phyloP scores from a whole-genome alignment of 2,888 invertebrate genomes.

The Sesia apiformis region DNA sequence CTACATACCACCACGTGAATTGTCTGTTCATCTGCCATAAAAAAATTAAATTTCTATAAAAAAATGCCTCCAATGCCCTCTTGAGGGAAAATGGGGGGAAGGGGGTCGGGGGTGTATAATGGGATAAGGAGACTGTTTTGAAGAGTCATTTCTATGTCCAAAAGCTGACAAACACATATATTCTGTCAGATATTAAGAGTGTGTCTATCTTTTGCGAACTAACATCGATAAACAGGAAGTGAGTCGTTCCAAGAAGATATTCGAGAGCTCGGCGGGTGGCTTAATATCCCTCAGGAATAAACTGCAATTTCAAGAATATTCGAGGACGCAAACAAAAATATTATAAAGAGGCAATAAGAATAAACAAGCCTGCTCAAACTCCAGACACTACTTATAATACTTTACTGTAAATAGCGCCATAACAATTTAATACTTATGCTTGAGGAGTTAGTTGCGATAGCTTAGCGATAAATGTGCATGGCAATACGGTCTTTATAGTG shows the following conservation, averaged over 20 bases:
- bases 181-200: too few species aligned
- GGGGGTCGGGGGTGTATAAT: too few species aligned
- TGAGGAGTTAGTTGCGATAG: conserved; percentile 16
- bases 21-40: too few species aligned
- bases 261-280: neutral
- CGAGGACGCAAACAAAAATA: conserved; percentile 49
- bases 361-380: conserved; percentile 28
- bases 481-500: conserved; percentile 14
- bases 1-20: too few species aligned
- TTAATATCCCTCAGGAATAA: conserved; percentile 50
- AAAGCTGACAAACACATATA: too few species aligned
- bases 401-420: conserved; percentile 35
- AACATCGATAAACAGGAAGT: conserved; percentile 49
- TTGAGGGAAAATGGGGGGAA: too few species aligned
- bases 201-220: too few species aligned
- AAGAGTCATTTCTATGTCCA: too few species aligned
- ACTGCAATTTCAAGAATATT: conserved; percentile 58
- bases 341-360: conserved; percentile 48
- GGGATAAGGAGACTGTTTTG: too few species aligned
- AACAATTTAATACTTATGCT: conserved; percentile 24
- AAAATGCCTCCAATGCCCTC: too few species aligned
- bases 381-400: conserved; percentile 38
- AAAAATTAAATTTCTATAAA: too few species aligned
- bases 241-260: conserved; percentile 28
- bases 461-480: conserved; percentile 18